Conservation (phyloP, 2,888 invertebrate species). For the Tubulanus polymorphus region DNA sequence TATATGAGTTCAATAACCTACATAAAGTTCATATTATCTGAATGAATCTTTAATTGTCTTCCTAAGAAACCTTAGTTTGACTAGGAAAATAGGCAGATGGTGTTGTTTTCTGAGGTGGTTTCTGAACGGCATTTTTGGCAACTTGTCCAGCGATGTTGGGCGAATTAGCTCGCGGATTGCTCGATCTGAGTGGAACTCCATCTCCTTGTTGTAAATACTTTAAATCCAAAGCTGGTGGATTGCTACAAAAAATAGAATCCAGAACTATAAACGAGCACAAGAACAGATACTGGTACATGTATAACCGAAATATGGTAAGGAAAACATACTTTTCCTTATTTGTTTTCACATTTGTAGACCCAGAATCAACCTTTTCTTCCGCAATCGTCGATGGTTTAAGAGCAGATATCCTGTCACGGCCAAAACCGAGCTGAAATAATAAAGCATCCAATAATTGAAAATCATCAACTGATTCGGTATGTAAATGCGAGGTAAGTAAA, state of each 20-base stretch:
- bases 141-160: too few relatives aligned
- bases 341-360: slow-evolving; percentile 25
- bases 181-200: slow-evolving; percentile 22
- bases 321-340: slow-evolving; percentile 39
- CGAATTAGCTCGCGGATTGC: neutral
- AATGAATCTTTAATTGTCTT: too few relatives aligned
- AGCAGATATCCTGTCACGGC: neutral
- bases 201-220: slow-evolving; percentile 41
- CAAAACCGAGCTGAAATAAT: neutral
- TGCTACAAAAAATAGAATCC: slow-evolving; percentile 27
- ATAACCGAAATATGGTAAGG: neutral
- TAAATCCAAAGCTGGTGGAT: slow-evolving; percentile 38
- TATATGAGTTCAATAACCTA: too few relatives aligned
- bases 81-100: slow-evolving; percentile 41
- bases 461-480: too few relatives aligned
- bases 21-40: too few relatives aligned
- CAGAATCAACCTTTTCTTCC: neutral
- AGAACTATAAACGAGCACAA: neutral
- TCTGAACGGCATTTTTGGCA: neutral
- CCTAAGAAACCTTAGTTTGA: slow-evolving; percentile 5
- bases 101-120: neutral
- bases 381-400: neutral
- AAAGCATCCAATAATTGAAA: neutral
- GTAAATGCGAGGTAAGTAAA: too few relatives aligned
- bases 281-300: neutral